These are phyloP conservation scores for Micromys minutus DNA, from an alignment of 2,113 vertebrate genomes.

Conservation along the genomic window DNA sequence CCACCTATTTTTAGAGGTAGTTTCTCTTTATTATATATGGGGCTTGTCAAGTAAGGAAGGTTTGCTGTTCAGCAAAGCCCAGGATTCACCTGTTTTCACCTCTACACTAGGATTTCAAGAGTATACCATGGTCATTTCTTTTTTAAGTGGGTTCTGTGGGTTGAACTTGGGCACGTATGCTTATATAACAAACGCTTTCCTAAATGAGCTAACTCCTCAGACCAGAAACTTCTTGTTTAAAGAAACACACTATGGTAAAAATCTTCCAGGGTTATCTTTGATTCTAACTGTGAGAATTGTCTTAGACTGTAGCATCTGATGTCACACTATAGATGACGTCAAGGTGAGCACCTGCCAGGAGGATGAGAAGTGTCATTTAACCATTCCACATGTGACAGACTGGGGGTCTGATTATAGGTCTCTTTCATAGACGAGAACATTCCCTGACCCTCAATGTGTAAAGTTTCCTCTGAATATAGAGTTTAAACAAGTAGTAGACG, in stretches of 20 bases:
- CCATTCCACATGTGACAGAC: background rate
- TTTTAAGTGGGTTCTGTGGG: background rate
- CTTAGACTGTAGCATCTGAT: background rate
- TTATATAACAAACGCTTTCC: background rate
- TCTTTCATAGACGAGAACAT: fast-evolving
- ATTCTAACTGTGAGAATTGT: background rate
- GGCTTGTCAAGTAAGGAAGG: too few species aligned
- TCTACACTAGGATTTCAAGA: background rate
- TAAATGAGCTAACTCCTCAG: background rate
- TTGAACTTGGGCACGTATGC: background rate
- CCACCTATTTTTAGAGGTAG: background rate
- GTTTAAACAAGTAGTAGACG: background rate
- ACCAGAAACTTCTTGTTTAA: background rate
- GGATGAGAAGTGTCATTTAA: fast-evolving
- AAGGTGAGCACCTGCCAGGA: too few species aligned
- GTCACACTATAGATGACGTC: background rate
- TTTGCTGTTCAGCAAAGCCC: background rate
- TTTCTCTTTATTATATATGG: background rate
- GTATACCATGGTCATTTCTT: fast-evolving
- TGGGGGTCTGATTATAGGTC: background rate
- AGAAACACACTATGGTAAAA: background rate
- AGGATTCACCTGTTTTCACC: background rate
- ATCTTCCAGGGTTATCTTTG: fast-evolving
- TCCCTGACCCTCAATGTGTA: too few species aligned
- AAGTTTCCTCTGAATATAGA: background rate